Conservation (phyloP, 1,140 invertebrate species). For the Eufriesea mexicana region DNA sequence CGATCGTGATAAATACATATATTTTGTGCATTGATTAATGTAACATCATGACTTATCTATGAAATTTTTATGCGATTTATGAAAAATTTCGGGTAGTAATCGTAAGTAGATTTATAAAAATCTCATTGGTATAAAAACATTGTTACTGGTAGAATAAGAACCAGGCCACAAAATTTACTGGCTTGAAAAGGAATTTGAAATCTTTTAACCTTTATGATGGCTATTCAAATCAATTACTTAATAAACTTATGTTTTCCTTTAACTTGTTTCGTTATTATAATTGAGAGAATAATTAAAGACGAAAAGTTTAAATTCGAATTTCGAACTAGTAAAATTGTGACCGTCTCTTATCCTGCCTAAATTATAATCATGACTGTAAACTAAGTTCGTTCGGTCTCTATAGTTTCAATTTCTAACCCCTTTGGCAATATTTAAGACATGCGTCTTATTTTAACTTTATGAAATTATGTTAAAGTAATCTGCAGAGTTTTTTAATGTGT, state of each 20-base stretch:
- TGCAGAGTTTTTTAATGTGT: background rate
- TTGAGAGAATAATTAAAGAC: background rate
- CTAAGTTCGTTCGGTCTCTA: conserved; percentile 10
- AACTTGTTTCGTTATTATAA: background rate
- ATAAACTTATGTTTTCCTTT: background rate
- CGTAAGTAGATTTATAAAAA: conserved; percentile 42
- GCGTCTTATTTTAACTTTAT: background rate
- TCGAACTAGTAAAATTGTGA: background rate
- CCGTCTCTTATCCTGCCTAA: background rate
- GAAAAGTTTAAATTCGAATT: background rate
- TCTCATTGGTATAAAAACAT: conserved; percentile 42
- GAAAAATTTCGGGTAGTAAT: conserved; percentile 23
- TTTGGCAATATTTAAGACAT: conserved; percentile 6
- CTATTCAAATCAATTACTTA: background rate
- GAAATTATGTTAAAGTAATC: conserved; percentile 10
- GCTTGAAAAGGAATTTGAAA: background rate
- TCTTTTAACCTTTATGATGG: background rate
- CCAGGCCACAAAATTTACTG: background rate
- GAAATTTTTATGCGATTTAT: conserved; percentile 27
- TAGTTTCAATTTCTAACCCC: conserved; percentile 21
- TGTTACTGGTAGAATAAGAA: conserved; percentile 5
- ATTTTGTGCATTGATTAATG: conserved; percentile 25
- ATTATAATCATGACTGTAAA: background rate
- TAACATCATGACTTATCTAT: conserved; percentile 35
- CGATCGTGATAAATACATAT: conserved; percentile 36